Evolutionary conservation across 2,797 vertebrate genomes (phyloP), one percentile per base, ranked within the genome.

Genomic region (Cryptoblepharus egeriae): DNA sequence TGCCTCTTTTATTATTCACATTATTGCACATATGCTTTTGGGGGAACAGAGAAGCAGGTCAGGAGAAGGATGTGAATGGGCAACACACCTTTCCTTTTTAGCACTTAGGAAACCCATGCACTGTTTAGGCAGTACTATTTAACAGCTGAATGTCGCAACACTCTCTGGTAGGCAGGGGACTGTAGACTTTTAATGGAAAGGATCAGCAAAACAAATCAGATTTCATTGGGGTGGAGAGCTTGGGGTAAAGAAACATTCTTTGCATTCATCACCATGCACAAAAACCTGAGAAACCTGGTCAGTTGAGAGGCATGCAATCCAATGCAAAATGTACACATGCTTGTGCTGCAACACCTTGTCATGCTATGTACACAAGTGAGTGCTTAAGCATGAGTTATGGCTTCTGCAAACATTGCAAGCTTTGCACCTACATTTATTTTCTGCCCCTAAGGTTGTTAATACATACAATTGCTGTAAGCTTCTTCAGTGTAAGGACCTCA

Each of bases 1-100:
- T 78, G 87, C 80, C 88, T 92, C 80, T 93, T 92, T 89, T 92
- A 72, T 92, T 94, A 91, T 93, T 93, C 93, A 64, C 72, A 80
- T n/a, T 79, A 83, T 82, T 87, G 61, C 61, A 63, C 78, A 91
- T 80, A 89, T 87, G 64, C 61, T 79, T 84, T 75, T n/a, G n/a
- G 11, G 71, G 30, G 45, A 61, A 55, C 35, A 24, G 82, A 16
- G 45, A 1, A 24, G 15, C 3, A 15, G 32, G 32, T 2, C 16
- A 52, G 77, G 45, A 69, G 64, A 12, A 18, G 77, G 52, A 77
- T 63, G 73, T 81, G 89, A 91, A 85, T 75, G 57, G 85, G 58
- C 79, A 83, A 61, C 45, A 82, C 58, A 12, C 37, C 81, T 83
- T 80, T 78, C 18, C 11, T 78, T 91, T 92, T 79, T 45, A 89